Evolutionary conservation across 2,113 vertebrate species (phyloP).

Genomic region (Leptocoma aspasia): DNA sequence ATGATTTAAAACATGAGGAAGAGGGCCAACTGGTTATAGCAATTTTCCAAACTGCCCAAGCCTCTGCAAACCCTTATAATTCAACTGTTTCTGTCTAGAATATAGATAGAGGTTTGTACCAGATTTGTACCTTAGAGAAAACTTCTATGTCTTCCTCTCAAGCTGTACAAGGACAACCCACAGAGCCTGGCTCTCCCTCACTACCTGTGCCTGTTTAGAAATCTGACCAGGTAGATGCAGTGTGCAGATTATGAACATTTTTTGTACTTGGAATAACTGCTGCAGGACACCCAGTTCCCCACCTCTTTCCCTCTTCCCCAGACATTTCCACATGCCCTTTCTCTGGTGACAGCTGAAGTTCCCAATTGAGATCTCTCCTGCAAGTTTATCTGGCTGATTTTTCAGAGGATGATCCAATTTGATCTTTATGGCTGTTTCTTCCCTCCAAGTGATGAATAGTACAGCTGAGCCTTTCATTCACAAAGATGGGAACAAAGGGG

Average conservation of each 20-base stretch:
- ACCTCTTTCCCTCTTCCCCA: neutral
- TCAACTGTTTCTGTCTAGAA: neutral
- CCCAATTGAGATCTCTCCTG: neutral
- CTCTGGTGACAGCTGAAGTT: neutral
- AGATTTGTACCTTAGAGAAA: neutral
- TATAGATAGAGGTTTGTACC: neutral
- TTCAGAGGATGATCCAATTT: neutral
- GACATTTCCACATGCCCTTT: neutral
- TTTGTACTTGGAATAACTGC: neutral
- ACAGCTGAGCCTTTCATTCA: neutral
- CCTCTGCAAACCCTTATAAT: neutral
- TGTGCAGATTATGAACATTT: neutral
- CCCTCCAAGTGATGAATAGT: neutral
- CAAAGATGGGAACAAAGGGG: neutral
- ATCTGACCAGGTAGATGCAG: neutral
- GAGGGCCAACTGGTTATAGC: neutral
- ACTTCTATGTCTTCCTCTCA: neutral
- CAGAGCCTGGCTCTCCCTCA: neutral
- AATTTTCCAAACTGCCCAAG: neutral
- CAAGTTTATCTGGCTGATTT: neutral
- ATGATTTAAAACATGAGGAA: neutral
- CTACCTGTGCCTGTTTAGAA: neutral
- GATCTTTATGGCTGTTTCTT: neutral
- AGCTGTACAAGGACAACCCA: neutral
- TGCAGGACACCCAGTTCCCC: neutral